phyloP scores from a whole-genome alignment of 2,888 invertebrate genomes.

The Dolomedes plantarius region DNA sequence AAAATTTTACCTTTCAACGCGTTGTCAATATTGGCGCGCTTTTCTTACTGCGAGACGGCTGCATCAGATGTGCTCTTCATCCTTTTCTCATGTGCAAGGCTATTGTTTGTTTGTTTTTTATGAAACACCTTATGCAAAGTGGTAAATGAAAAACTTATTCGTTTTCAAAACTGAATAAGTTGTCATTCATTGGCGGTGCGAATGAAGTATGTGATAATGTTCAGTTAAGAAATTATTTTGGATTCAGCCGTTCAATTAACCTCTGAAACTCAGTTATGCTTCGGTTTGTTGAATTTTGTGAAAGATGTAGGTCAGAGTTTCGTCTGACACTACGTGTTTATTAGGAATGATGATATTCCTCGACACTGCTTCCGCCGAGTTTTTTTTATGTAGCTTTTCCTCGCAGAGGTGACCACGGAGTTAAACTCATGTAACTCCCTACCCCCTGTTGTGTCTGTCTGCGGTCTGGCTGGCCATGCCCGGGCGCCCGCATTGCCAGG shows the following conservation, averaged over 20 bases:
- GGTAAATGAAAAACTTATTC: background rate
- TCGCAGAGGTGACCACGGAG: background rate
- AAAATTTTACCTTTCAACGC: background rate
- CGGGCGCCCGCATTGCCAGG: background rate
- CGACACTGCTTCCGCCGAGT: background rate
- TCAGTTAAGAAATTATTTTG: too few species aligned
- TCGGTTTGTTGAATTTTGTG: background rate
- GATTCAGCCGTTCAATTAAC: too few species aligned
- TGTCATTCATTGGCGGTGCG: too few species aligned
- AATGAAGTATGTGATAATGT: too few species aligned
- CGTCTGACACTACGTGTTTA: background rate
- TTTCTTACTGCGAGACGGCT: background rate
- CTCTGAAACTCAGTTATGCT: background rate
- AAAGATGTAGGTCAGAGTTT: background rate
- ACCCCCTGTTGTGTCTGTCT: background rate
- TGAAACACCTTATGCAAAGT: too few species aligned
- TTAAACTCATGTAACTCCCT: conserved; percentile 13
- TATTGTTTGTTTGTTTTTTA: background rate
- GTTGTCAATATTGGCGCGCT: background rate
- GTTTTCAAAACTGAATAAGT: too few species aligned
- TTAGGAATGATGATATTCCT: background rate
- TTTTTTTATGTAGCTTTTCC: background rate
- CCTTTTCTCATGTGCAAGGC: background rate
- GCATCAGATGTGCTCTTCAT: background rate
- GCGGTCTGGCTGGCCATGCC: conserved; percentile 26